Conservation (phyloP, 2,888 invertebrate species). For the Sturmia bella region DNA sequence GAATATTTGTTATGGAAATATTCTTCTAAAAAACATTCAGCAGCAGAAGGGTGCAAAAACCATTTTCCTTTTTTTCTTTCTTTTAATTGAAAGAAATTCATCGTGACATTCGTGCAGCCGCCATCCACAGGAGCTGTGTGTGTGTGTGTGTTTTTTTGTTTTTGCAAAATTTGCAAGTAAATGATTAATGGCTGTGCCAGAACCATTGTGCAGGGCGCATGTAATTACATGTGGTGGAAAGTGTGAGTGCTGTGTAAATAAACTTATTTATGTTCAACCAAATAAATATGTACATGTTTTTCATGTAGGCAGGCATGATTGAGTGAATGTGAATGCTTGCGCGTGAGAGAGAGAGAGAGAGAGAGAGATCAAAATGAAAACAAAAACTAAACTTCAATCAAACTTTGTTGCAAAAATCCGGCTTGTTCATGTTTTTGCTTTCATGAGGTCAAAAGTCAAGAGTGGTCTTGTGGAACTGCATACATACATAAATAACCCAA, state of each 20-base stretch:
- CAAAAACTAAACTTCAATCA: conserved; percentile 23
- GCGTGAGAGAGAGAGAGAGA: not conserved
- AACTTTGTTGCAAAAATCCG: conserved; percentile 28
- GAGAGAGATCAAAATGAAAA: too few relatives aligned
- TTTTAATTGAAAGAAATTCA: too few relatives aligned
- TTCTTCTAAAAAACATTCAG: not conserved
- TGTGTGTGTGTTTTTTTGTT: too few relatives aligned
- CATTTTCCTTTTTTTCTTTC: too few relatives aligned
- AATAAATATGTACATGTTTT: not conserved
- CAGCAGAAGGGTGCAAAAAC: too few relatives aligned
- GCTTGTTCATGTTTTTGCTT: conserved; percentile 22
- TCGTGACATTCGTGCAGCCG: too few relatives aligned
- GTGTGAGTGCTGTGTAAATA: conserved; percentile 34
- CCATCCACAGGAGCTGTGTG: too few relatives aligned
- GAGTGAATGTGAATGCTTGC: not conserved
- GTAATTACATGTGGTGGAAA: conserved; percentile 18
- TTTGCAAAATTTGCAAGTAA: not conserved
- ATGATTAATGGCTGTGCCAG: not conserved
- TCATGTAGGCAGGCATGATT: not conserved
- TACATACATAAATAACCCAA: too few relatives aligned
- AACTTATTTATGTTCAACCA: conserved; percentile 16
- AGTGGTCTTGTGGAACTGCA: too few relatives aligned
- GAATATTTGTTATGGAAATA: conserved; percentile 26
- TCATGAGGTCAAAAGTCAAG: conserved; percentile 28
- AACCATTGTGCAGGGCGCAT: conserved; percentile 12